Evolutionary conservation across 2,888 invertebrate species (phyloP).

Genomic region (Drosophila histrio): DNA sequence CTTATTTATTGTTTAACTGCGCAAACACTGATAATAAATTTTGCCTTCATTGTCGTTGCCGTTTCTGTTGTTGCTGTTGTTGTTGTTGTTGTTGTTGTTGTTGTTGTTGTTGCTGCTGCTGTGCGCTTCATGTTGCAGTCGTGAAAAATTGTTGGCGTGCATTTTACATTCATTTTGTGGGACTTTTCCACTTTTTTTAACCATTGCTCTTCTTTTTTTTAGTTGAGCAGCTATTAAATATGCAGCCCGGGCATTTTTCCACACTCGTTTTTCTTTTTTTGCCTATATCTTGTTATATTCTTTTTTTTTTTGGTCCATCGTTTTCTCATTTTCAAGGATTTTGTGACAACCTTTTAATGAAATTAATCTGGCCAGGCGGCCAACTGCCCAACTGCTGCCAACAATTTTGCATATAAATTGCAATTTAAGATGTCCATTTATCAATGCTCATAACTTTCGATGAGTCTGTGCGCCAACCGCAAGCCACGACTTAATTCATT

Average conservation of each 20-base stretch:
- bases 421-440: constrained; percentile 63
- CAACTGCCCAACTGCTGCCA: constrained; percentile 43
- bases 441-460: constrained; percentile 53
- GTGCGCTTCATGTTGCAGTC: constrained; percentile 43
- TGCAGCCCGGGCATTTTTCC: constrained; percentile 41
- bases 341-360: constrained; percentile 64
- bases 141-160: constrained; percentile 63
- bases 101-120: constrained; percentile 7
- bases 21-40: constrained; percentile 66
- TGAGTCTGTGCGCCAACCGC: constrained; percentile 19
- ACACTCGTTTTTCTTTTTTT: constrained; percentile 30
- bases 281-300: not conserved
- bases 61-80: constrained; percentile 6
- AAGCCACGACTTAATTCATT: constrained; percentile 42
- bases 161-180: constrained; percentile 51
- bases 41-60: constrained; percentile 36
- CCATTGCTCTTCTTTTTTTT: constrained; percentile 10
- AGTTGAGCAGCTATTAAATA: constrained; percentile 44
- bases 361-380: constrained; percentile 61
- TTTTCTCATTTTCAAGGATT: constrained; percentile 54
- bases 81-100: constrained; percentile 8
- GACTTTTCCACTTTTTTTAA: constrained; percentile 15
- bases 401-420: constrained; percentile 61
- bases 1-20: constrained; percentile 64
- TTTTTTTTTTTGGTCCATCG: constrained; percentile 21